Evolutionary conservation across 2,888 invertebrate species (phyloP), one percentile per base, ranked within the genome.

Genomic region (Ecliptopera silaceata): DNA sequence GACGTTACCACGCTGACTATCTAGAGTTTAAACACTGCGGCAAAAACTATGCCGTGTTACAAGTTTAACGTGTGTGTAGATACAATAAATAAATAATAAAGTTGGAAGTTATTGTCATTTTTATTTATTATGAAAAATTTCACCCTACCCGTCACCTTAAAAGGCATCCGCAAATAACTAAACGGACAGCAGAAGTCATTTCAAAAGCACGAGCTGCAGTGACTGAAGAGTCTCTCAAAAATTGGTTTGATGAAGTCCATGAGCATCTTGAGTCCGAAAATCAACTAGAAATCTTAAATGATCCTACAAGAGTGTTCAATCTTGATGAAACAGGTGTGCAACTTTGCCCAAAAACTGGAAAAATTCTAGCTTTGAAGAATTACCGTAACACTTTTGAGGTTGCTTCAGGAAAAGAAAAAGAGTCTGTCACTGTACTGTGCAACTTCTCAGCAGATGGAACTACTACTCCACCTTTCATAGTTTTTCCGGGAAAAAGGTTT

Each of bases 401-500:
- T 36, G 36, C 36, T 13, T 46, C 46, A 26, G 46, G 46, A 46
- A 44, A 52, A 29, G 52, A 38, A 44, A 51, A 52, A 45, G 38
- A 32, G 29, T 34, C 13, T 15, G 38, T 47, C 38, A 47, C 26
- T 15, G 36, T 47, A 26, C 22, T 36, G 41, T 41, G 41, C 32
- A 53, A 29, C 34, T 43, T 54, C 22, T 45, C 52, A 18, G 63
- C 59, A 11, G 34, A 44, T 45, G 72, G 72, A 26, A 39, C 43
- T 34, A 29, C 50, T 41, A 58, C 58, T 29, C 67, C 69, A 17
- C 70, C 70, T 18, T 65, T 69, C 56, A 53, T 69, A 15, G 63
- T 70, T 20, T 68, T 58, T 48, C 69, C 73, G 4, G 68, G 68
- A 43, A 64, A 70, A 61, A 36, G 69, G 26, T 58, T 71, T 34